Evolutionary conservation across 2,113 vertebrate genomes (phyloP), one percentile per base, ranked within the genome.

Genomic region (Lipotes vexillifer): DNA sequence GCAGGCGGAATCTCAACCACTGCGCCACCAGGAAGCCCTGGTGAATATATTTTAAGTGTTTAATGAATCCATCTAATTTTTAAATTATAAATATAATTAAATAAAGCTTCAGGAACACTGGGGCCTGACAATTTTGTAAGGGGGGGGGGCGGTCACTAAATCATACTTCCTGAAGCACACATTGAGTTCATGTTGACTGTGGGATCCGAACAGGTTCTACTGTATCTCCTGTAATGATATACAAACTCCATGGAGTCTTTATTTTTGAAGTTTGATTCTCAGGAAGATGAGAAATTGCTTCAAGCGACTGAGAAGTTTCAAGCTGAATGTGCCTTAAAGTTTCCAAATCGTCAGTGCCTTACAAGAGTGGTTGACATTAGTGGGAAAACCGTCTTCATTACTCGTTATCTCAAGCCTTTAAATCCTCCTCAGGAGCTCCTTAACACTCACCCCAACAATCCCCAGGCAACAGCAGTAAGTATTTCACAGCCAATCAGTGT

Each of bases 381-480:
- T 1, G 99, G 99, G 31, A 99, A 99, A 97, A 99, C 99, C 0
- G 99, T 99, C 75, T 99, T 99, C 94, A 97, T 99, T 97, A 99
- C 99, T 0, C 99, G 99, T 46, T 99, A 99, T 15, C 99, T 99
- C 92, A 99, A 98, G 87, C 98, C 99, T 3, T 98, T 99, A 77
- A 99, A 99, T 85, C 99, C 99, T 12, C 99, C 99, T 0, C 98
- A 98, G 97, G 99, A 99, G 98, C 98, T 99, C 38, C 98, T 99
- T 38, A 98, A 99, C 6, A 98, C 97, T 0, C 68, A 97, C 83
- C 98, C 99, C 38, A 94, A 97, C 83, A 98, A 98, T 97, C 97
- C 98, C 25, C 99, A 99, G 94, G 99, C 99, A 63, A 97, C 99
- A 13, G 98, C 98, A 78, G 99, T 99, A 95, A 98, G 99, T 98